A percentile compares a stretch with the other conserved stretches of the same genome.
phyloP scores from a whole-genome alignment of 2,888 invertebrate genomes.

The Nemoura dubitans region DNA sequence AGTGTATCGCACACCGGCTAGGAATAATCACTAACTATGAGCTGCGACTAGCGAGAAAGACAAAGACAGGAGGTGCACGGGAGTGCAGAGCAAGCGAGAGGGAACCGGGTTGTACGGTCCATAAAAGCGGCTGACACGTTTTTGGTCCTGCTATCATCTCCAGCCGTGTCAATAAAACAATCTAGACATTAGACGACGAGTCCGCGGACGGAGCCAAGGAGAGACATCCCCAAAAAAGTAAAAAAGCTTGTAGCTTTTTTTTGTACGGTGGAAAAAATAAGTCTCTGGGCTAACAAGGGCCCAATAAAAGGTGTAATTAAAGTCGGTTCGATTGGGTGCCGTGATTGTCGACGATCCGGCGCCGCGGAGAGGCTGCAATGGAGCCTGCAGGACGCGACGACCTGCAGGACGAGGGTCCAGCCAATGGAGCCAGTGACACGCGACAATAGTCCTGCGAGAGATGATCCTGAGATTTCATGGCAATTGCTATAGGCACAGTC shows the following conservation, averaged over 20 bases:
- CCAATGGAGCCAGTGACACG: no score
- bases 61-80: not conserved
- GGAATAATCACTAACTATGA: not conserved
- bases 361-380: constrained; percentile 18
- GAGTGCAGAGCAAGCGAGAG: not conserved
- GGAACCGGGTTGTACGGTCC: not conserved
- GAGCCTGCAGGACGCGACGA: not conserved
- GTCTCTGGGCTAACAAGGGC: constrained; percentile 19
- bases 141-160: constrained; percentile 24
- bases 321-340: constrained; percentile 32
- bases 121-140: constrained; percentile 13
- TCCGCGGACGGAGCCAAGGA: not conserved
- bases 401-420: no score
- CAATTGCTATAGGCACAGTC: no score
- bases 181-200: constrained; percentile 19
- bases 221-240: not conserved
- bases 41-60: not conserved
- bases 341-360: constrained; percentile 36
- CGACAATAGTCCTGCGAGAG: no score
- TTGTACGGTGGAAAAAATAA: not conserved
- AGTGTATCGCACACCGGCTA: not conserved
- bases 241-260: not conserved
- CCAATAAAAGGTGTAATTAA: constrained; percentile 45
- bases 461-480: no score
- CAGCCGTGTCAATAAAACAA: constrained; percentile 25